phyloP scores from a whole-genome alignment of 1,140 invertebrate species.

The Zophobas morio region DNA sequence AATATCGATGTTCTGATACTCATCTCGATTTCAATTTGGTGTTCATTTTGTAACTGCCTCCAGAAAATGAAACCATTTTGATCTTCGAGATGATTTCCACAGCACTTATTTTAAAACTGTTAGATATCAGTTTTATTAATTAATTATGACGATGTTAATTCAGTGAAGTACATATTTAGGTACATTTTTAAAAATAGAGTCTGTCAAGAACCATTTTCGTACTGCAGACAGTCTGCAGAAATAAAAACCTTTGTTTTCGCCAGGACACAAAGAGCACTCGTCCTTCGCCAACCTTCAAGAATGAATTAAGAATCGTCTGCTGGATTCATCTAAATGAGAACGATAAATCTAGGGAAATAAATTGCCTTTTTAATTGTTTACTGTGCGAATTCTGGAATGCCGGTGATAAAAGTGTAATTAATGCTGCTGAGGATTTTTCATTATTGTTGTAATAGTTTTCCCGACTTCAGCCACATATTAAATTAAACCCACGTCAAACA shows the following conservation, averaged over 20 bases:
- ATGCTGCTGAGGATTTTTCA: conserved; percentile 25
- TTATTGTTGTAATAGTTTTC: conserved; percentile 15
- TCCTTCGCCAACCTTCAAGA: background rate
- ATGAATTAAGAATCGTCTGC: conserved; percentile 41
- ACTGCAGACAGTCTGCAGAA: no score
- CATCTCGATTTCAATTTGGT: no score
- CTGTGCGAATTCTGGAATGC: conserved; percentile 31
- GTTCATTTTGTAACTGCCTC: no score
- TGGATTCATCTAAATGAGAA: conserved; percentile 43
- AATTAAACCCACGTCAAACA: background rate
- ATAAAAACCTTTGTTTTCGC: background rate
- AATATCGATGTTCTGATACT: no score
- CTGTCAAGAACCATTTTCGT: no score
- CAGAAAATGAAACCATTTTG: no score
- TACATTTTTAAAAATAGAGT: no score
- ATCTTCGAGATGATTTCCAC: no score
- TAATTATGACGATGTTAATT: no score
- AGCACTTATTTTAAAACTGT: no score
- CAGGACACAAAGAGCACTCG: background rate
- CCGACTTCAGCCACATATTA: background rate
- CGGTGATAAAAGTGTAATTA: conserved; percentile 45
- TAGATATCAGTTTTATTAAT: no score
- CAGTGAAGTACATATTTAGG: no score
- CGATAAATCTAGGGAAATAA: conserved; percentile 44
- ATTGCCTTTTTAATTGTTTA: conserved; percentile 48